phyloP scores from a whole-genome alignment of 2,113 vertebrate species.

The Cyanistes caeruleus region DNA sequence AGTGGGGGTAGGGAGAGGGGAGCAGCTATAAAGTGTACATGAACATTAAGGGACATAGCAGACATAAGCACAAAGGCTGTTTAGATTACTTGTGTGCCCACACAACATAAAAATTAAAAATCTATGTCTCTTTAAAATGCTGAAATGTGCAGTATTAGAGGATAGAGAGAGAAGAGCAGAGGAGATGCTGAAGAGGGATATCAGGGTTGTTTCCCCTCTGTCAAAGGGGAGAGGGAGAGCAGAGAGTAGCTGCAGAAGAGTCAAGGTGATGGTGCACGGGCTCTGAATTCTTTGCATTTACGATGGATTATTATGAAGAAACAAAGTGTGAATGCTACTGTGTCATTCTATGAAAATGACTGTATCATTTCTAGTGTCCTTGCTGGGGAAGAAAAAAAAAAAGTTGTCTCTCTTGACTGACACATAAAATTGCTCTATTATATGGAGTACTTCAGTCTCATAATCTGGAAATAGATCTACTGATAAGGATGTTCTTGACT shows the following conservation, averaged over 20 bases:
- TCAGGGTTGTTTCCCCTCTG: neutral
- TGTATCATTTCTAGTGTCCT: neutral
- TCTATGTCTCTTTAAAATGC: neutral
- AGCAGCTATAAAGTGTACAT: neutral
- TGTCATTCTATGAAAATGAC: neutral
- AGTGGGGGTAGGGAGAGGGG: neutral
- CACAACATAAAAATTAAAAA: neutral
- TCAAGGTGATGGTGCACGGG: neutral
- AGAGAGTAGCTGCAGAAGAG: neutral
- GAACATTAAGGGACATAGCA: neutral
- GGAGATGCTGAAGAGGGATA: neutral
- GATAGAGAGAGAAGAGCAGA: neutral
- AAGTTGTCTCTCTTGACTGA: neutral
- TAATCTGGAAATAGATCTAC: neutral
- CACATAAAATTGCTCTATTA: neutral
- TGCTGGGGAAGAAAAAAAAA: neutral
- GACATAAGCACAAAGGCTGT: neutral
- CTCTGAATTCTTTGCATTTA: neutral
- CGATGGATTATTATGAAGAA: neutral
- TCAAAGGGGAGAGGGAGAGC: neutral
- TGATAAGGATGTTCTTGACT: neutral
- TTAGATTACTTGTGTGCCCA: neutral
- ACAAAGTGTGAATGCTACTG: neutral
- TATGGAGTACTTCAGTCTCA: neutral
- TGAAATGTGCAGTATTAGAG: neutral